Conservation (phyloP, 2,797 vertebrate genomes). For the Miopithecus talapoin region DNA sequence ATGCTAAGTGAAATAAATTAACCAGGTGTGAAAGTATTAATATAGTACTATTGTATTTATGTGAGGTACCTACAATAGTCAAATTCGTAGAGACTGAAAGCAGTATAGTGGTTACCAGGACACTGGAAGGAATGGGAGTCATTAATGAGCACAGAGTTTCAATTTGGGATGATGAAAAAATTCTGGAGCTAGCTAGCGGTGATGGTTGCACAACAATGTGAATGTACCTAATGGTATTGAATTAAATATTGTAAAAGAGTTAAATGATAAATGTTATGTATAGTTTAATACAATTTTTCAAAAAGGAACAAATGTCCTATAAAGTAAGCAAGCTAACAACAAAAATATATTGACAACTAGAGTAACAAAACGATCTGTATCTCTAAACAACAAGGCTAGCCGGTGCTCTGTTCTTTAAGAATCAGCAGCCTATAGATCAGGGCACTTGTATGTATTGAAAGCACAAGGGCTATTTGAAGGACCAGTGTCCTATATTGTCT, state of each 20-base stretch:
- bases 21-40: not conserved
- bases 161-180: not conserved
- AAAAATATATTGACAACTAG: not conserved
- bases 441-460: too few species aligned
- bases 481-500: not conserved
- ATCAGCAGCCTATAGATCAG: not conserved
- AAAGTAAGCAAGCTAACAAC: not conserved
- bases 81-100: not conserved
- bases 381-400: not conserved
- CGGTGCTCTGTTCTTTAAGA: not conserved
- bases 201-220: not conserved
- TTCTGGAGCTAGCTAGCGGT: not conserved
- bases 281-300: not conserved
- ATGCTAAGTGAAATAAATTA: not conserved
- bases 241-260: not conserved
- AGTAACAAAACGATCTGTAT: too few species aligned
- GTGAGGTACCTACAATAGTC: not conserved
- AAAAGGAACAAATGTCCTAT: not conserved
- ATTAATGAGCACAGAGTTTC: not conserved
- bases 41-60: not conserved
- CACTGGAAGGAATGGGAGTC: not conserved
- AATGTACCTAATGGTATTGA: not conserved
- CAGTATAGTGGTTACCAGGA: not conserved
- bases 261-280: not conserved
- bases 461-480: not conserved